A percentile compares a stretch with the other conserved stretches of the same genome.
These are phyloP conservation scores for Alviniconcha strummeri DNA, from an alignment of 2,888 invertebrate genomes.

Conservation along the genomic window DNA sequence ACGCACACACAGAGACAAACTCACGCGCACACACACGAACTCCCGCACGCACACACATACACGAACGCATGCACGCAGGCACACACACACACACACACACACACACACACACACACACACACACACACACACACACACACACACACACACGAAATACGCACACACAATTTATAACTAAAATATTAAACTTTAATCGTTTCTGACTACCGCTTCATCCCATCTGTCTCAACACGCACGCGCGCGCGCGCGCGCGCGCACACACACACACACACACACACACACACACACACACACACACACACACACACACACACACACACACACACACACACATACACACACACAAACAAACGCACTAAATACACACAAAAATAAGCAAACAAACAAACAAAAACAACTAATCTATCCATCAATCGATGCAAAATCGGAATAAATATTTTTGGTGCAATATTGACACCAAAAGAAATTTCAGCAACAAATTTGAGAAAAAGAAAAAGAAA, in stretches of 20 bases:
- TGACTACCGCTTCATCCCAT: not conserved
- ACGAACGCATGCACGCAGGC: no score
- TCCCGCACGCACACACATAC: no score
- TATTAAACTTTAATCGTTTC: not conserved
- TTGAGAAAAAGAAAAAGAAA: not conserved
- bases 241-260: not conserved
- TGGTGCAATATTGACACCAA: not conserved
- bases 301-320: slow-evolving; percentile 5
- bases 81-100: no score
- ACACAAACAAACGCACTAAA: not conserved
- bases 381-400: not conserved
- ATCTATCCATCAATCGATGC: not conserved
- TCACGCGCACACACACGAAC: no score
- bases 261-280: slow-evolving; percentile 5
- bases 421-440: not conserved
- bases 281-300: not conserved
- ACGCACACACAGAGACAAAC: no score
- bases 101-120: no score
- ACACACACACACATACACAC: slow-evolving; percentile 9
- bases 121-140: no score
- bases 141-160: not conserved
- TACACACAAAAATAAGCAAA: not conserved
- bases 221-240: no score
- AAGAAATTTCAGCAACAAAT: not conserved
- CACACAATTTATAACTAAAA: not conserved